A percentile compares a stretch with the other conserved stretches of the same genome.
Evolutionary conservation across 2,888 invertebrate genomes (phyloP).

Genomic region (Ophion obscuratus): DNA sequence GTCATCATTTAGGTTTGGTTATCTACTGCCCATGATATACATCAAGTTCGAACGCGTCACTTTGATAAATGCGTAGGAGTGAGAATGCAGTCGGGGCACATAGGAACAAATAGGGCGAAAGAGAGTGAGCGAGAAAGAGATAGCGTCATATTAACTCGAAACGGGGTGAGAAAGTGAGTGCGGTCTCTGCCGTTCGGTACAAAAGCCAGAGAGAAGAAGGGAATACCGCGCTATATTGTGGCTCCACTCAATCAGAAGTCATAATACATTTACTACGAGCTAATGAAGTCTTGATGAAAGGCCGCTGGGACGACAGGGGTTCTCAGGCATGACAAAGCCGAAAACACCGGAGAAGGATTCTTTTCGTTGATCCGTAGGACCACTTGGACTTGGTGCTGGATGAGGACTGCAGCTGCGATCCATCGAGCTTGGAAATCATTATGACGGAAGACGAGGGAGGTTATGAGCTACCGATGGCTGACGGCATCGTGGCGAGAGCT

Average conservation of each 20-base stretch:
- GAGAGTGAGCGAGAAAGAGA: constrained; percentile 26
- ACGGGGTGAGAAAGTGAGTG: constrained; percentile 67
- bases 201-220: constrained; percentile 58
- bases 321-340: constrained; percentile 63
- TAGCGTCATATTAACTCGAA: constrained; percentile 44
- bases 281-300: constrained; percentile 84
- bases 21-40: constrained; percentile 1
- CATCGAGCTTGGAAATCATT: constrained; percentile 4
- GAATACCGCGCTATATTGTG: constrained; percentile 73
- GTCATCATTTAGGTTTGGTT: constrained; percentile 12
- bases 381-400: not conserved
- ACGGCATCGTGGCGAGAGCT: constrained; percentile 20
- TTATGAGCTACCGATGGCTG: constrained; percentile 14
- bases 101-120: not conserved
- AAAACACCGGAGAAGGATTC: constrained; percentile 28
- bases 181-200: constrained; percentile 58
- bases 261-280: constrained; percentile 84
- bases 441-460: not conserved
- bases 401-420: not conserved
- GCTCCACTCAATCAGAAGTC: constrained; percentile 84
- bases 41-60: constrained; percentile 47
- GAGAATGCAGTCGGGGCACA: not conserved
- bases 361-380: not conserved
- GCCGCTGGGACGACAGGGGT: constrained; percentile 73
- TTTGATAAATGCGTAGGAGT: constrained; percentile 55